Conservation (phyloP, 2,888 invertebrate species). For the Cryptophagus acutangulus region DNA sequence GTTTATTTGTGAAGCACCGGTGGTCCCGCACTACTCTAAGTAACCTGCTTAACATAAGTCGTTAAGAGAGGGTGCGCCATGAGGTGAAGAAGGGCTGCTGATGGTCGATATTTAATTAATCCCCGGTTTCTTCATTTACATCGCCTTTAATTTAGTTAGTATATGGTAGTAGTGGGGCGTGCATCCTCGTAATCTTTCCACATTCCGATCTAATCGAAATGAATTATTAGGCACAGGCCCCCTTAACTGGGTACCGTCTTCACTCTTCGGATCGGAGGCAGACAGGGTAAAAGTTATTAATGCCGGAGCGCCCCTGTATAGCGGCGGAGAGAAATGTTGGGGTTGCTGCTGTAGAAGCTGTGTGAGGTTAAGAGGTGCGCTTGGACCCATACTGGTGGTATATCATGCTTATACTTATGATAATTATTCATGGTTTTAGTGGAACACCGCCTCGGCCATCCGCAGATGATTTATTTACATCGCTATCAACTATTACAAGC, state of each 20-base stretch:
- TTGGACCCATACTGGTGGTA: slow-evolving; percentile 23
- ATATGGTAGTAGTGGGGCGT: slow-evolving; percentile 39
- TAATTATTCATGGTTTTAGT: slow-evolving; percentile 28
- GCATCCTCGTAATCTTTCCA: slow-evolving; percentile 37
- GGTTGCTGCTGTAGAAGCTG: too few relatives aligned
- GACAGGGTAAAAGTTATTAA: too few relatives aligned
- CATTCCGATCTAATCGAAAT: slow-evolving; percentile 44
- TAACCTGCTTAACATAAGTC: slow-evolving; percentile 19
- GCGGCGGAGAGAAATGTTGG: slow-evolving; percentile 9
- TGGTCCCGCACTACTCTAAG: too few relatives aligned
- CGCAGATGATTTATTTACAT: slow-evolving; percentile 25
- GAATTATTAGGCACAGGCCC: too few relatives aligned
- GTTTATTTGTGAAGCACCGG: too few relatives aligned
- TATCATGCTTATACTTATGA: slow-evolving; percentile 16
- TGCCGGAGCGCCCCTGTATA: not conserved
- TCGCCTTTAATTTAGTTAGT: slow-evolving; percentile 42
- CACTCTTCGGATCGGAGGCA: too few relatives aligned
- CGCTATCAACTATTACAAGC: slow-evolving; percentile 2
- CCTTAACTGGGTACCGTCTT: too few relatives aligned
- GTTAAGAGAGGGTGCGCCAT: slow-evolving; percentile 16
- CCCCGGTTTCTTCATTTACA: slow-evolving; percentile 36
- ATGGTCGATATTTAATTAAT: slow-evolving; percentile 32
- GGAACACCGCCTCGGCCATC: slow-evolving; percentile 25
- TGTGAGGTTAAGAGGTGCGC: too few relatives aligned
- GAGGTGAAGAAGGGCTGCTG: slow-evolving; percentile 10